Evolutionary conservation across 2,113 vertebrate genomes (phyloP), one percentile per base, ranked within the genome.

Genomic region (Ageneiosus marmoratus): DNA sequence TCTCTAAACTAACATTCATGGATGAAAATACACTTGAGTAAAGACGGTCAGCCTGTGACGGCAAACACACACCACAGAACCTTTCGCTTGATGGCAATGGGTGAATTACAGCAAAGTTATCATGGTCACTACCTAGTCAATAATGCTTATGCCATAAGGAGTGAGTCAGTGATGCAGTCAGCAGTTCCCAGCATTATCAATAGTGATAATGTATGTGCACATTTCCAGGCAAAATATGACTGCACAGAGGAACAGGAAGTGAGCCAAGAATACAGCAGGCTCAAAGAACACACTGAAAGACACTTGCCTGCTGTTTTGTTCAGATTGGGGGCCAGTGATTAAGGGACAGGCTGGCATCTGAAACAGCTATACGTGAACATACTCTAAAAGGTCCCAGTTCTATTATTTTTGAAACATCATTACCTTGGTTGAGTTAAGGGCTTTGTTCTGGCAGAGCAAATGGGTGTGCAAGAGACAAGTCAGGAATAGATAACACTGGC

Each of bases 21-120:
- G 22, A 32, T 41, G 29, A 20, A 27, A n/a, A n/a, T n/a, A n/a
- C n/a, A n/a, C n/a, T n/a, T 82, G 85, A 90, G 90, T 84, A 77
- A 82, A 77, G 78, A 81, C 18, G 72, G 65, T 53, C 86, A 84
- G 85, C 5, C 48, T 53, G 84, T 63, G 87, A 69, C 84, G 86
- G 51, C 79, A 81, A 74, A n/a, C n/a, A 88, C 87, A 90, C 86
- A 88, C 90, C 88, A 87, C 77, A 37, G 67, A 76, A 77, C 82
- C 67, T 62, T 53, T 83, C 24, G 18, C 22, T 46, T 65, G 20
- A 29, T 62, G 80, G 81, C 67, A 89, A 16, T 12, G 22, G 22
- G 32, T 41, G 29, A 20, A 50, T 12, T 63, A 1, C 22, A 56
- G 15, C 27, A 51, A 73, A 24, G 20, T 51, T 34, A 70, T 82